These are phyloP conservation scores for Acronicta psi DNA, from an alignment of 2,888 invertebrate genomes.

Conservation along the genomic window DNA sequence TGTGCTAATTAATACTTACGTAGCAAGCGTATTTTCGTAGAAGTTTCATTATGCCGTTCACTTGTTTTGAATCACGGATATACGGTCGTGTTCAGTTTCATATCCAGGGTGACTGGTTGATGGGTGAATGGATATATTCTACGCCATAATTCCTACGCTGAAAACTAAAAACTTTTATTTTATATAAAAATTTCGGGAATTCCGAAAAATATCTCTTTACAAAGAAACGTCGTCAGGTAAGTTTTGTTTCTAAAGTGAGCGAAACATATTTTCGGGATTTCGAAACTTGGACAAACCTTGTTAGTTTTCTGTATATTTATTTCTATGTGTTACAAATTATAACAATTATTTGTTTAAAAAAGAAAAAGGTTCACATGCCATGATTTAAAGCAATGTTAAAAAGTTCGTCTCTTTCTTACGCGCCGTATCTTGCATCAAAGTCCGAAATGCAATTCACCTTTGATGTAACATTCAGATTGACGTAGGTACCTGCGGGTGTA, in stretches of 20 bases:
- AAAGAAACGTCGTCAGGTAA: no score
- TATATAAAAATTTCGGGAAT: no score
- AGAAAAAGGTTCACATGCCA: no score
- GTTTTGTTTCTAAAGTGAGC: not conserved
- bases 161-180: no score
- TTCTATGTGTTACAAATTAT: no score
- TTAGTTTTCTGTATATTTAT: no score
- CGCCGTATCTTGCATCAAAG: not conserved
- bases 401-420: not conserved
- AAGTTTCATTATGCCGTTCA: slow-evolving; percentile 36
- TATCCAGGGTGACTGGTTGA: not conserved
- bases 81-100: slow-evolving; percentile 11
- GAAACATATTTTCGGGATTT: not conserved
- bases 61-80: slow-evolving; percentile 23
- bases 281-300: no score
- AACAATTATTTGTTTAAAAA: no score
- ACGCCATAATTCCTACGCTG: no score
- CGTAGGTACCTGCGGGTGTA: slow-evolving; percentile 25
- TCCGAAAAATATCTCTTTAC: no score
- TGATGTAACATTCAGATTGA: slow-evolving; percentile 41
- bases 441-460: slow-evolving; percentile 14
- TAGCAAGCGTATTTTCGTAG: slow-evolving; percentile 24
- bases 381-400: no score
- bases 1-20: slow-evolving; percentile 37
- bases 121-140: no score